Conservation (phyloP, 2,888 invertebrate species). For the Boloria euphrosyne region DNA sequence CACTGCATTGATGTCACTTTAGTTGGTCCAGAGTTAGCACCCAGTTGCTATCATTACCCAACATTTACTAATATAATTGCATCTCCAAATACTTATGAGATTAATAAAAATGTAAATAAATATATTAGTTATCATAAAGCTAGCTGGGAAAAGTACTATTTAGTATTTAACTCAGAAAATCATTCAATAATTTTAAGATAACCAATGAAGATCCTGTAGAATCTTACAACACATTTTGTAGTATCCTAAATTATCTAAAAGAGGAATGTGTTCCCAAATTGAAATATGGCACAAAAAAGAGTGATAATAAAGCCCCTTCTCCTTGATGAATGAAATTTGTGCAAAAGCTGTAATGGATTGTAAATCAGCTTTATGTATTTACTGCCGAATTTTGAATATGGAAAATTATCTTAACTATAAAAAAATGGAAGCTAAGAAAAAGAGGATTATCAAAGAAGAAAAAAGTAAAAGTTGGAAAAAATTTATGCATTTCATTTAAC, state of each 20-base stretch:
- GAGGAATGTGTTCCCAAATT: slow-evolving; percentile 7
- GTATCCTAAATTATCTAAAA: slow-evolving; percentile 19
- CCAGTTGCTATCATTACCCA: slow-evolving; percentile 36
- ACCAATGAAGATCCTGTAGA: slow-evolving; percentile 18
- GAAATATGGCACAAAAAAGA: slow-evolving; percentile 4
- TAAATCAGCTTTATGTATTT: slow-evolving; percentile 23
- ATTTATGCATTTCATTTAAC: slow-evolving; percentile 35
- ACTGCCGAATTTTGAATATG: slow-evolving; percentile 23
- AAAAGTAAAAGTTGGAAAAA: slow-evolving; percentile 32
- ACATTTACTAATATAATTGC: slow-evolving; percentile 25
- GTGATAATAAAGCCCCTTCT: slow-evolving; percentile 15
- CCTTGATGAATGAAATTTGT: slow-evolving; percentile 33
- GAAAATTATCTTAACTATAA: slow-evolving; percentile 37
- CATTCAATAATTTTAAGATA: slow-evolving; percentile 23
- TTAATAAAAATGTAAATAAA: slow-evolving; percentile 21
- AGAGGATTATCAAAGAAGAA: slow-evolving; percentile 27
- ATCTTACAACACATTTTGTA: slow-evolving; percentile 27
- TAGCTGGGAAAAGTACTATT: slow-evolving; percentile 37
- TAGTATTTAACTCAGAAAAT: slow-evolving; percentile 17
- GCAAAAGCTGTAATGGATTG: slow-evolving; percentile 30
- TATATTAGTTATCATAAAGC: slow-evolving; percentile 33
- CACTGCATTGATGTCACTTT: slow-evolving; percentile 26
- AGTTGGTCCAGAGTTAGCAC: slow-evolving; percentile 18
- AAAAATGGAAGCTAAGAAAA: slow-evolving; percentile 34
- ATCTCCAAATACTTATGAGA: slow-evolving; percentile 23